Evolutionary conservation across 2,888 invertebrate species (phyloP).

Genomic region (Trachelus troglodyta): DNA sequence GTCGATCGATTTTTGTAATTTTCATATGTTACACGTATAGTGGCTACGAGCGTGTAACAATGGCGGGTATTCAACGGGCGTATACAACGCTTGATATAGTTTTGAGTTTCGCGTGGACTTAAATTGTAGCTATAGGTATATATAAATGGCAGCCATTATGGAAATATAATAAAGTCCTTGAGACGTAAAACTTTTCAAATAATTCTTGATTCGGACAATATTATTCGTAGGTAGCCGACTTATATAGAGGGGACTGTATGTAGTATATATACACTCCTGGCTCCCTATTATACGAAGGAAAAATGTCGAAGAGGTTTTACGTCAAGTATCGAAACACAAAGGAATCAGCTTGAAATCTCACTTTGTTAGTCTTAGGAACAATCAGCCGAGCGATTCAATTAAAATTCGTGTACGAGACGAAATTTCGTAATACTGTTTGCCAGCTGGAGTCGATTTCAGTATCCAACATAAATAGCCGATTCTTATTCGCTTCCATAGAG

Average conservation of each 20-base stretch:
- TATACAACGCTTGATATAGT: neutral
- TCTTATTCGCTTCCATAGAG: neutral
- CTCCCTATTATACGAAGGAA: neutral
- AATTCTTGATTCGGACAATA: constrained; percentile 23
- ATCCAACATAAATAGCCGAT: neutral
- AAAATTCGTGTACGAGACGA: neutral
- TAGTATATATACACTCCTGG: neutral
- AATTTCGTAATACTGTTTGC: neutral
- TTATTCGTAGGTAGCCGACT: neutral
- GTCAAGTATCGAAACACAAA: neutral
- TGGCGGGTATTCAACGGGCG: neutral
- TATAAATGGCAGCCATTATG: constrained; percentile 7
- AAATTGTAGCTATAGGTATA: neutral
- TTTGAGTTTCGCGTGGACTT: neutral
- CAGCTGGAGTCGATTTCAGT: neutral
- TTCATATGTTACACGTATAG: neutral
- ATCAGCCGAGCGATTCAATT: neutral
- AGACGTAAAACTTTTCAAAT: constrained; percentile 21
- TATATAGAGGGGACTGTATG: neutral
- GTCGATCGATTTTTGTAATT: neutral
- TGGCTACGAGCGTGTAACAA: neutral
- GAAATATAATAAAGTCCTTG: constrained; percentile 19
- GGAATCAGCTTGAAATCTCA: neutral
- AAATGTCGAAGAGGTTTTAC: neutral
- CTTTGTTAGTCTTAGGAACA: neutral